Base-by-base conservation (phyloP, 2,797 vertebrate species). In the Sebastes itinus region DNA sequence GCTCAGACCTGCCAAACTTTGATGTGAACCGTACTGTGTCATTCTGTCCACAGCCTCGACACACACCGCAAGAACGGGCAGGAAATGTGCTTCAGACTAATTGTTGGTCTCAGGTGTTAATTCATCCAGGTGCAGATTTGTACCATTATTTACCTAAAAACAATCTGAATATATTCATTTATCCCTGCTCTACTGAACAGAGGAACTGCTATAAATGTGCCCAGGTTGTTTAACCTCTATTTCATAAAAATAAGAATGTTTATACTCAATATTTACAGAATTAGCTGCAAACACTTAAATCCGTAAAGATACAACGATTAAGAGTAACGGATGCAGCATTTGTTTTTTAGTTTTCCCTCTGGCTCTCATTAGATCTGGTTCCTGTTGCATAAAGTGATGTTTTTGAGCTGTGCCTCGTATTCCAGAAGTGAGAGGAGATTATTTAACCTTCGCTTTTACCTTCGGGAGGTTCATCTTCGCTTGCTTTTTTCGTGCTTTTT, bases 1-100 rank as follows among this genome's bases (percentile, higher is more conserved):
- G 75, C 87, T 82, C 77, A 38, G 74, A 82, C 54, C 81, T 80
- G 85, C 71, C 87, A 87, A 63, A 82, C 77, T 69, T 72, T 82
- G 80, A 91, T 81, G 82, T 89, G 91, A 89, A 75, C 67, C 23
- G 5, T 6, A 22, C 55, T 32, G 46, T 72, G 73, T 83, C 63
- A 23, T 67, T 73, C 73, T 81, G 85, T 89, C 81, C 80, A 71
- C 52, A 75, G 33, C 28, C 3, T 68, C 62, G 28, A 72, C 62
- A 33, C 60, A 49, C 49, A 30, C 30, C 20, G 42, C 3, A 6
- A 77, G 46, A 42, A 52, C 18, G 42, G 60, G 11, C 32, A 32
- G 59, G 3, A 72, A 33, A 46, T 68, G 59, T 7, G 16, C 22
- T 46, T 62, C 35, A 54, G 63, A 66, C 20, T 23, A 64, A 78